Conservation (phyloP, 30 jellyfish, hydroid and myxozoan species). For the Cassiopea andromeda region DNA sequence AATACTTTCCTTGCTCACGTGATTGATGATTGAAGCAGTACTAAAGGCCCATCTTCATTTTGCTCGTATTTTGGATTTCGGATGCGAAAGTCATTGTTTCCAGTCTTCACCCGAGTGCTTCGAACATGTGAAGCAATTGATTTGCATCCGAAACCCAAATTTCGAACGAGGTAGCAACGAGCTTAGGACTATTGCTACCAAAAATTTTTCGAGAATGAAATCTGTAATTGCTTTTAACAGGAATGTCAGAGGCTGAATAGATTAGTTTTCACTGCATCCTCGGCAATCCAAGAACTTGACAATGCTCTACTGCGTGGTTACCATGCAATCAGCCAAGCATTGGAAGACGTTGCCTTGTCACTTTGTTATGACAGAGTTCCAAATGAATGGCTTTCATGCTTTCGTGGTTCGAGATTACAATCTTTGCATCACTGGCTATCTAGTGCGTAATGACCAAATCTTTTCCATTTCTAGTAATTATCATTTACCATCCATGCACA, state of each 20-base stretch:
- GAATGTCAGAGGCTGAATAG: conserved; percentile 58
- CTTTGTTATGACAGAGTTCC: conserved; percentile 43
- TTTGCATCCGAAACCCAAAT: no score
- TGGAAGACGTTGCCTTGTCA: conserved; percentile 8
- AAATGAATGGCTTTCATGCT: conserved; percentile 21
- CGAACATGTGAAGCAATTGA: no score
- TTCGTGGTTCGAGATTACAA: background rate
- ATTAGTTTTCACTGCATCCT: conserved; percentile 33
- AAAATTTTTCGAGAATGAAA: no score
- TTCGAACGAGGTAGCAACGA: no score
- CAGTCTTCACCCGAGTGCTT: no score
- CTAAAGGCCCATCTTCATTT: no score
- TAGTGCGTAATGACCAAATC: conserved; percentile 1
- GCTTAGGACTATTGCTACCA: no score
- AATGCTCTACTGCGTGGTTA: conserved; percentile 41
- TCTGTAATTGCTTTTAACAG: conserved; percentile 2
- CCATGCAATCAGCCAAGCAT: conserved; percentile 37
- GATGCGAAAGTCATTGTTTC: no score
- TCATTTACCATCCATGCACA: background rate
- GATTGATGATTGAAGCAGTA: no score
- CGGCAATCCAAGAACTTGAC: conserved; percentile 50
- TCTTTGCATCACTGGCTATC: conserved; percentile 29
- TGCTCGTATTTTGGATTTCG: no score
- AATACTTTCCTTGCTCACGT: no score
- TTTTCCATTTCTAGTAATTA: background rate